phyloP scores from a whole-genome alignment of 2,797 vertebrate genomes.

The Paramormyrops hopkinsi region DNA sequence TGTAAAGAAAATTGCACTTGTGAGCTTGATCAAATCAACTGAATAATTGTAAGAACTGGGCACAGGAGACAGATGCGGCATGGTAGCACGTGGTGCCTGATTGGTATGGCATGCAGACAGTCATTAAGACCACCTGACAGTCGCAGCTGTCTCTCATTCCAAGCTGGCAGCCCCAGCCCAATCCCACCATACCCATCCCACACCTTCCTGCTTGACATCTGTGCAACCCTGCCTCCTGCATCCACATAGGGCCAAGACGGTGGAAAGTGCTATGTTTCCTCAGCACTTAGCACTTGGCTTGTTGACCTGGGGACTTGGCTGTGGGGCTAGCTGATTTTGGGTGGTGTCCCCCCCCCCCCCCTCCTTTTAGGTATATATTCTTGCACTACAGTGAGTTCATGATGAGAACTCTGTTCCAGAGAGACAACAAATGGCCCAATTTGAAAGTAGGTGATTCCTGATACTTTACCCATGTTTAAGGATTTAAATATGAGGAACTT shows the following conservation, averaged over 20 bases:
- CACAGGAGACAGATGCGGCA: not conserved
- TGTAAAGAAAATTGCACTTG: not conserved
- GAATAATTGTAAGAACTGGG: not conserved
- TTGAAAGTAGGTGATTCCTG: slow-evolving; percentile 11
- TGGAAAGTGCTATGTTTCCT: not conserved
- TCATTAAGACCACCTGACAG: not conserved
- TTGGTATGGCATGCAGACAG: not conserved
- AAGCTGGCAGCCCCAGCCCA: not conserved
- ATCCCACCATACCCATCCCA: not conserved
- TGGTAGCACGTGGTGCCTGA: not conserved
- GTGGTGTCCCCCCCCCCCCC: not conserved
- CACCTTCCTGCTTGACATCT: not conserved
- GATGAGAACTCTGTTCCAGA: not conserved
- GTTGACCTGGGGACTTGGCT: not conserved
- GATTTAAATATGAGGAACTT: not conserved
- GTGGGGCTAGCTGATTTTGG: not conserved
- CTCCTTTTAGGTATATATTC: not conserved
- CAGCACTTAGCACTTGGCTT: not conserved
- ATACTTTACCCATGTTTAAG: slow-evolving; percentile 2
- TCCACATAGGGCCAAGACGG: not conserved
- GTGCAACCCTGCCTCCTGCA: not conserved
- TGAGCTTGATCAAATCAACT: not conserved
- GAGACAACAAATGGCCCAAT: slow-evolving; percentile 15
- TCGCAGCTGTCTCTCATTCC: not conserved
- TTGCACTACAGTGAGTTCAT: not conserved